Evolutionary conservation across 2,888 invertebrate genomes (phyloP), one percentile per base, ranked within the genome.

Genomic region (Caenorhabditis angaria): DNA sequence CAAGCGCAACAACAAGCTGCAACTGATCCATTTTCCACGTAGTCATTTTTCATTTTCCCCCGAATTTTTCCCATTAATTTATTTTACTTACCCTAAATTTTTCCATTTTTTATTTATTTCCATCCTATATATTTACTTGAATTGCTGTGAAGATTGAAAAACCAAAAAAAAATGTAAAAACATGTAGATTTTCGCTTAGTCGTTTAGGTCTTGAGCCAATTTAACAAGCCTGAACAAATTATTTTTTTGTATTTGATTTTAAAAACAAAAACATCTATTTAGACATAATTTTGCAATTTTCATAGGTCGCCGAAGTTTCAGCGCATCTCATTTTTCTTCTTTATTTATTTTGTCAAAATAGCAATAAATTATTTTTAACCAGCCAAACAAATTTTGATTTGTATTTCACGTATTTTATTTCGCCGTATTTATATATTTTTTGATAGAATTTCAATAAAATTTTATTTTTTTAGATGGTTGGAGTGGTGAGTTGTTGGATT

Each of bases 351-450:
- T 41, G 41, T 32, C 51, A 62, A 57, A 41, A 65, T 70, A 70
- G 70, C 70, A 70, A 70, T 70, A 70, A 70, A 70, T 70, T 70
- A 65, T 70, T 65, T 48, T 35, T 51, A 41, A 12, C n/a, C n/a
- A n/a, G 22, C 47, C 12, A 57, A 12, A 41, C 5, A 50, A 4
- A 18, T 50, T 8, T 22, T 2, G 22, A 18, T 50, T 50, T 50
- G n/a, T 50, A 22, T 18, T 8, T 48, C 5, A 4, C 24, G 24
- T 50, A 50, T 50, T 50, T 3, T 20, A 20, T 22, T n/a, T 50
- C 22, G n/a, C n/a, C n/a, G n/a, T n/a, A n/a, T n/a, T 48, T 48
- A 10, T 20, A 48, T 14, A 48, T 35, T 35, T 14, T 35, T n/a
- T n/a, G n/a, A n/a, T n/a, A 10, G 35, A 35, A 35, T 24, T 6